Conservation (phyloP, 1,140 invertebrate species). For the Bombus waltoni region DNA sequence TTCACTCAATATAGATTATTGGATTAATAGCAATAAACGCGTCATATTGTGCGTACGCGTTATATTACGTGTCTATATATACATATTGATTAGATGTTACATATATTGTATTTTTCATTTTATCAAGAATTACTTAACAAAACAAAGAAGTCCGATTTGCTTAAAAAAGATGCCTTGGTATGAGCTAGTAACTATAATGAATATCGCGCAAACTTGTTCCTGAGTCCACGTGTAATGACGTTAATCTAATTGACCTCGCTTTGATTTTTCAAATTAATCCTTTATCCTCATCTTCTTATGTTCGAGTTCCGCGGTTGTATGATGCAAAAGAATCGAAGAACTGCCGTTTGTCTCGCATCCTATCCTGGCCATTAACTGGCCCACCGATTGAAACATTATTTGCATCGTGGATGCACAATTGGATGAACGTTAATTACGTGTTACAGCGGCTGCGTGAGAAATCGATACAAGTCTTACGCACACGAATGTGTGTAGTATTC, state of each 20-base stretch:
- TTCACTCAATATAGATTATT: too few relatives aligned
- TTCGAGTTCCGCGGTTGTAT: not conserved
- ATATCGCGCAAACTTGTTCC: not conserved
- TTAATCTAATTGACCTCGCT: not conserved
- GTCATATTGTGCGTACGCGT: too few relatives aligned
- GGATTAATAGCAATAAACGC: too few relatives aligned
- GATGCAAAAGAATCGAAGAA: not conserved
- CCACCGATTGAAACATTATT: not conserved
- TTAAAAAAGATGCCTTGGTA: not conserved
- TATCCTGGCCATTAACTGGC: not conserved
- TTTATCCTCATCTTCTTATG: not conserved
- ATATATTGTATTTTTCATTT: not conserved
- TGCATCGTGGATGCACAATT: not conserved
- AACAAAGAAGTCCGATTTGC: not conserved
- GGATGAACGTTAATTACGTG: constrained; percentile 26
- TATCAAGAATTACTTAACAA: not conserved
- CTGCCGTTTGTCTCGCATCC: too few relatives aligned
- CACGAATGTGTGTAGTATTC: not conserved
- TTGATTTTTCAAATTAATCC: not conserved
- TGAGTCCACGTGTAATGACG: too few relatives aligned
- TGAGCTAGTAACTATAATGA: not conserved
- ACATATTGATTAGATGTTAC: too few relatives aligned
- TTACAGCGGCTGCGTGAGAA: constrained; percentile 12
- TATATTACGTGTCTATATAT: too few relatives aligned
- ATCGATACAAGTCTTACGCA: constrained; percentile 23